These are phyloP conservation scores for Spongia lamella DNA, from an alignment of 37 sponge, comb jelly and placozoan genomes.

Conservation along the genomic window DNA sequence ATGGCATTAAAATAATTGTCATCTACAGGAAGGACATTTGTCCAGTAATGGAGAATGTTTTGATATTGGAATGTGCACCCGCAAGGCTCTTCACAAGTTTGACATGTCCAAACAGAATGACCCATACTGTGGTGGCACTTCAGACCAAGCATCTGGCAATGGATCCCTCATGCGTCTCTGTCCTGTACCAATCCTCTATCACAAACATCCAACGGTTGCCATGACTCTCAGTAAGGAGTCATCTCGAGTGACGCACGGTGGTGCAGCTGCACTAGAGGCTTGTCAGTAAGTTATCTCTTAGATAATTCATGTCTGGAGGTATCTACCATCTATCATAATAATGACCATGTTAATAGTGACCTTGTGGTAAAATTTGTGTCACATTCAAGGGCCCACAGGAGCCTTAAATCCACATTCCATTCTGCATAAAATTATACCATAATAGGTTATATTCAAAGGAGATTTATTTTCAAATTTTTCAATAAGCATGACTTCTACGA, in stretches of 20 bases:
- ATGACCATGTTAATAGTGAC: background rate
- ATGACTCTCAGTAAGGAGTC: constrained; percentile 63
- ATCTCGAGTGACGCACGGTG: constrained; percentile 72
- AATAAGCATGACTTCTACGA: too few relatives aligned
- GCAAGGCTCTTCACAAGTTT: constrained; percentile 52
- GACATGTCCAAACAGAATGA: constrained; percentile 14
- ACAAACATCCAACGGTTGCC: constrained; percentile 61
- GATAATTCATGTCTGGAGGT: constrained; percentile 1
- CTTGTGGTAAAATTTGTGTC: too few relatives aligned
- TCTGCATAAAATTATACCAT: too few relatives aligned
- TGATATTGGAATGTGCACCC: constrained; percentile 74
- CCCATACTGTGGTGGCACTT: constrained; percentile 64
- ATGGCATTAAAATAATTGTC: background rate
- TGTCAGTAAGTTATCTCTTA: constrained; percentile 59
- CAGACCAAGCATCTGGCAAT: constrained; percentile 78
- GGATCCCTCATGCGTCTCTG: constrained; percentile 82
- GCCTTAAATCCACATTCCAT: too few relatives aligned
- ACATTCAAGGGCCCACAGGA: too few relatives aligned
- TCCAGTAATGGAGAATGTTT: constrained; percentile 80
- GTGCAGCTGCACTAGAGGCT: constrained; percentile 65
- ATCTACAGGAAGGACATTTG: constrained; percentile 63
- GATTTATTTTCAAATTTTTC: too few relatives aligned
- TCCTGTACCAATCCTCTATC: constrained; percentile 70
- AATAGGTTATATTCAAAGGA: too few relatives aligned
- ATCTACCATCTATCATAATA: background rate